Evolutionary conservation across 2,797 vertebrate genomes (phyloP).

Genomic region (Anguilla megastoma): DNA sequence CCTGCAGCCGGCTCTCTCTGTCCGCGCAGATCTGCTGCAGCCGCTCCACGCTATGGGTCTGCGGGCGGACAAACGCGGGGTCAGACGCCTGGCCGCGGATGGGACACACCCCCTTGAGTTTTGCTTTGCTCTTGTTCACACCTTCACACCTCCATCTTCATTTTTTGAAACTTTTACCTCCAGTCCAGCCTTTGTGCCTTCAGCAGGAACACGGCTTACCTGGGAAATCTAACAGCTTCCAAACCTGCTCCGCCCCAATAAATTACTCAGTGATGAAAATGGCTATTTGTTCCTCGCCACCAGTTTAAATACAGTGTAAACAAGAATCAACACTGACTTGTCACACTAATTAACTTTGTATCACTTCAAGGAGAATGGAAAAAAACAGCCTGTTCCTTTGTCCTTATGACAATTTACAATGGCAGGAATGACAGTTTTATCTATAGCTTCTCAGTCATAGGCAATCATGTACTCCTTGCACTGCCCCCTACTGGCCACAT

Average conservation of each 20-base stretch:
- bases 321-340: not conserved
- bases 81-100: not conserved
- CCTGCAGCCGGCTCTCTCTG: conserved; percentile 74
- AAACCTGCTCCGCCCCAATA: not conserved
- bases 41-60: conserved; percentile 78
- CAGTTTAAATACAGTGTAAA: not conserved
- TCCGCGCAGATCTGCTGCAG: conserved; percentile 71
- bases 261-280: not conserved
- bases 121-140: not conserved
- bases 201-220: not conserved
- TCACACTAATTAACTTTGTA: not conserved
- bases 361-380: not conserved
- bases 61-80: conserved; percentile 21
- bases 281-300: not conserved
- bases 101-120: not conserved
- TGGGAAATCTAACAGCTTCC: not conserved
- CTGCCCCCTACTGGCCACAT: not conserved
- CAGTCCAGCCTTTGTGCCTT: not conserved
- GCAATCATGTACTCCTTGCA: not conserved
- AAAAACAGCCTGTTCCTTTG: not conserved
- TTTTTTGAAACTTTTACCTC: not conserved
- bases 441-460: not conserved
- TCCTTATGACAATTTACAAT: not conserved
- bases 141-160: not conserved
- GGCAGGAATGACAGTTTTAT: not conserved